Percentiles rank a stretch among this genome's conserved stretches.
Evolutionary conservation across 2,888 invertebrate species (phyloP).

Genomic region (Mesorhabditis belari): DNA sequence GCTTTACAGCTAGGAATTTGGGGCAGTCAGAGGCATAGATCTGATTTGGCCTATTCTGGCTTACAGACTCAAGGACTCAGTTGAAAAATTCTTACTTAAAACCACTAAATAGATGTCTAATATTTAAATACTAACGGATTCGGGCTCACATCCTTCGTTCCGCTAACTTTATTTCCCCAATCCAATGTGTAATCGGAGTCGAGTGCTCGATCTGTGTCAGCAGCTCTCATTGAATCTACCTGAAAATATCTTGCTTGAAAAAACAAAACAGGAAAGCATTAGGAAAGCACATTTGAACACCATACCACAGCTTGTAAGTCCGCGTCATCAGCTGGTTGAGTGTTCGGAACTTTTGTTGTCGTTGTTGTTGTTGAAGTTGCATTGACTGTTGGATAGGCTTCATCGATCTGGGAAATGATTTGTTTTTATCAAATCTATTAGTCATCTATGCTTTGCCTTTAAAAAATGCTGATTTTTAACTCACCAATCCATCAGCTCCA

Average conservation of each 20-base stretch:
- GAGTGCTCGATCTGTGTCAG: slow-evolving; percentile 39
- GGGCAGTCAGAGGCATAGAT: too few relatives aligned
- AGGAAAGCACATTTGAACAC: not conserved
- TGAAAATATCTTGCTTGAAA: not conserved
- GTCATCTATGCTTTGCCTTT: slow-evolving; percentile 35
- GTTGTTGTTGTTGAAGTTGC: slow-evolving; percentile 13
- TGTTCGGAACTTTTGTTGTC: slow-evolving; percentile 13
- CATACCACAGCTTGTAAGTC: slow-evolving; percentile 11
- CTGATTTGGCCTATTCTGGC: too few relatives aligned
- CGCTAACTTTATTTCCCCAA: slow-evolving; percentile 37
- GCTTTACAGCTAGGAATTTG: not conserved
- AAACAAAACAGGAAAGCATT: not conserved
- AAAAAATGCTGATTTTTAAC: not conserved
- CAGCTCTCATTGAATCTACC: slow-evolving; percentile 38
- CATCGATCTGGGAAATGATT: slow-evolving; percentile 6
- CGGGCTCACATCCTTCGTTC: slow-evolving; percentile 20
- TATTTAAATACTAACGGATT: slow-evolving; percentile 9
- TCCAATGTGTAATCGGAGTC: slow-evolving; percentile 31
- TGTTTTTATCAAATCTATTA: slow-evolving; percentile 20
- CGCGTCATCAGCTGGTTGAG: slow-evolving; percentile 7
- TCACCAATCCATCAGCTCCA: too few relatives aligned
- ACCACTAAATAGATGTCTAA: slow-evolving; percentile 31
- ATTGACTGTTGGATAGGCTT: not conserved
- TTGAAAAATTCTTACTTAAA: slow-evolving; percentile 44
- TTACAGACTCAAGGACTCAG: too few relatives aligned